Evolutionary conservation across 2,888 invertebrate genomes (phyloP).

Genomic region (Drosophila multiciliata): DNA sequence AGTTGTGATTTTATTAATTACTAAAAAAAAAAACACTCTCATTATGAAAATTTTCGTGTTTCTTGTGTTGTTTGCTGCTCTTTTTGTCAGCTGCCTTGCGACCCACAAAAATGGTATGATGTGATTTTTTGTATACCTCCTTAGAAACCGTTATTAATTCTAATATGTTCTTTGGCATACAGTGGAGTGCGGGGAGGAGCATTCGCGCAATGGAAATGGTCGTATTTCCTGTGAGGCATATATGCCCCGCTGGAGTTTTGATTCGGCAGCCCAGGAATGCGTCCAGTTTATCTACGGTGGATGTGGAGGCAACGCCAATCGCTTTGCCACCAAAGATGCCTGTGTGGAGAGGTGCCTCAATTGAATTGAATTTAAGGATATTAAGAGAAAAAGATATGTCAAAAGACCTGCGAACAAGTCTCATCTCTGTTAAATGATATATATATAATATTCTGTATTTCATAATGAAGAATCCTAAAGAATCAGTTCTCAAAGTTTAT

Average conservation of each 20-base stretch:
- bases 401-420: not conserved
- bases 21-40: not conserved
- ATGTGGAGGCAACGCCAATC: conserved; percentile 69
- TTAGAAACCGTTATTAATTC: not conserved
- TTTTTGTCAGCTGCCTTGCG: conserved; percentile 5
- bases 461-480: not conserved
- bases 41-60: conserved; percentile 14
- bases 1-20: not conserved
- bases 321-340: conserved; percentile 42
- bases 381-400: not conserved
- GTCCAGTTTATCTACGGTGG: conserved; percentile 65
- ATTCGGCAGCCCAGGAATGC: conserved; percentile 49
- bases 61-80: conserved; percentile 3
- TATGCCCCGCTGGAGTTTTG: conserved; percentile 56
- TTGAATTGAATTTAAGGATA: conserved; percentile 11
- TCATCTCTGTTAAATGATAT: not conserved
- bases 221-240: conserved; percentile 50
- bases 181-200: conserved; percentile 61
- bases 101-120: conserved; percentile 26
- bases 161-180: not conserved
- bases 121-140: not conserved
- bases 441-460: not conserved
- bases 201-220: conserved; percentile 57
- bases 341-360: conserved; percentile 63
- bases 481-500: not conserved